Conservation (phyloP, 2,797 vertebrate genomes). For the Glossophaga mutica region DNA sequence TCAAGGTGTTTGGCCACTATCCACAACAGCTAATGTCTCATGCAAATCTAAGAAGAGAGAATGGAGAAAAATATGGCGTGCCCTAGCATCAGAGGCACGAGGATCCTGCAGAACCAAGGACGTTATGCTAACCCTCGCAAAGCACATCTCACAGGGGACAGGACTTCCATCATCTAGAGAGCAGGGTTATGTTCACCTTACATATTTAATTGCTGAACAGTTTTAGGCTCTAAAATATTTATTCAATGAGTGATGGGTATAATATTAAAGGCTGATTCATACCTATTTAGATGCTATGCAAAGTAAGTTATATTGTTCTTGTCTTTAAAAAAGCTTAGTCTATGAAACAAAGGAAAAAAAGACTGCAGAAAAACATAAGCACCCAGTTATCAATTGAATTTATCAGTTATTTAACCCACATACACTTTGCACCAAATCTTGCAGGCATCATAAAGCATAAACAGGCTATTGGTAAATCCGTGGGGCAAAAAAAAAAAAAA, state of each 20-base stretch:
- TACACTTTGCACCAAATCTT: background rate
- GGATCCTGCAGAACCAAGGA: background rate
- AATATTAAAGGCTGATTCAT: background rate
- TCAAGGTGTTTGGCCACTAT: background rate
- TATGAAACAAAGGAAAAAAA: background rate
- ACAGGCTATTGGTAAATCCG: background rate
- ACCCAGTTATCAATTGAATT: background rate
- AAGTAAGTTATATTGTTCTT: conserved; percentile 26
- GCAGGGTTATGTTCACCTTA: background rate
- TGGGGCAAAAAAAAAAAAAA: background rate
- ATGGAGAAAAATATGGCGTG: background rate
- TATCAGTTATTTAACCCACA: background rate
- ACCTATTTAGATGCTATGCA: background rate
- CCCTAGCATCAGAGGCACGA: background rate
- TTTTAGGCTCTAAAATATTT: background rate
- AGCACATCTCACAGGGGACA: background rate
- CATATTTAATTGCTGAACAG: background rate
- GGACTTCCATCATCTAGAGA: background rate
- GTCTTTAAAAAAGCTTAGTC: background rate
- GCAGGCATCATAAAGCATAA: background rate
- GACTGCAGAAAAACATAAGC: background rate
- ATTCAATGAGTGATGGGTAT: background rate
- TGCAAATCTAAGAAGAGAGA: conserved; percentile 7
- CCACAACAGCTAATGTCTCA: background rate
- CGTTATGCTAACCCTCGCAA: background rate